Percentiles rank a stretch among this genome's conserved stretches.
phyloP scores from a whole-genome alignment of 1,140 invertebrate genomes.

The Dryas iulia region DNA sequence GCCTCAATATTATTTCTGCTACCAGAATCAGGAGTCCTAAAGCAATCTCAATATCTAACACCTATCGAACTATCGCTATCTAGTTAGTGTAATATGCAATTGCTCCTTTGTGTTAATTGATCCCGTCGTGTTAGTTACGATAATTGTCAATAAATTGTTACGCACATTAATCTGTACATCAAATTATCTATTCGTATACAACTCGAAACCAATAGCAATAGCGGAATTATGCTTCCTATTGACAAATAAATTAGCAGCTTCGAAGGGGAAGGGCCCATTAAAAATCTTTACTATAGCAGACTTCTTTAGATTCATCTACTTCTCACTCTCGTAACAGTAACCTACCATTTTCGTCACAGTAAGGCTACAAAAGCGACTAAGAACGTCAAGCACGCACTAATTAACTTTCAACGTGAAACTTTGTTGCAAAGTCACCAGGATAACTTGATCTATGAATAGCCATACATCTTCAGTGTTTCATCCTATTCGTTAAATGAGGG shows the following conservation, averaged over 20 bases:
- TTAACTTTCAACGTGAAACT: conserved; percentile 78
- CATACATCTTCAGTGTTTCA: conserved; percentile 54
- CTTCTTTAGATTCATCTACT: not conserved
- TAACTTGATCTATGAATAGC: conserved; percentile 52
- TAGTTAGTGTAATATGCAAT: conserved; percentile 74
- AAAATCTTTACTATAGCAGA: not conserved
- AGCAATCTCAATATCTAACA: conserved; percentile 57
- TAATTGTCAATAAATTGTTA: conserved; percentile 78
- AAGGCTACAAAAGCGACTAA: conserved; percentile 51
- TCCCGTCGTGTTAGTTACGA: conserved; percentile 61
- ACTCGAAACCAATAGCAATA: conserved; percentile 44
- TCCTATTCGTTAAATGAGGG: conserved; percentile 36
- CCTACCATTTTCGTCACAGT: not conserved
- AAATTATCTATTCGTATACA: conserved; percentile 56
- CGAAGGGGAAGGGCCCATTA: not conserved
- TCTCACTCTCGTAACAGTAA: not conserved
- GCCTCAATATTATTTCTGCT: too few species aligned
- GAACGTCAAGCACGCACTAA: conserved; percentile 74
- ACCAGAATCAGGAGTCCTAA: conserved; percentile 1
- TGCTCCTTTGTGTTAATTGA: conserved; percentile 73
- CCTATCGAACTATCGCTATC: conserved; percentile 45
- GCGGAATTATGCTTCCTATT: conserved; percentile 25
- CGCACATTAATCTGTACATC: conserved; percentile 72
- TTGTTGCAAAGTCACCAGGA: conserved; percentile 50
- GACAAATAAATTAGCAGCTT: conserved; percentile 4